Evolutionary conservation across 2,888 invertebrate species (phyloP), one percentile per base, ranked within the genome.

Genomic region (Eremobia ochroleuca): DNA sequence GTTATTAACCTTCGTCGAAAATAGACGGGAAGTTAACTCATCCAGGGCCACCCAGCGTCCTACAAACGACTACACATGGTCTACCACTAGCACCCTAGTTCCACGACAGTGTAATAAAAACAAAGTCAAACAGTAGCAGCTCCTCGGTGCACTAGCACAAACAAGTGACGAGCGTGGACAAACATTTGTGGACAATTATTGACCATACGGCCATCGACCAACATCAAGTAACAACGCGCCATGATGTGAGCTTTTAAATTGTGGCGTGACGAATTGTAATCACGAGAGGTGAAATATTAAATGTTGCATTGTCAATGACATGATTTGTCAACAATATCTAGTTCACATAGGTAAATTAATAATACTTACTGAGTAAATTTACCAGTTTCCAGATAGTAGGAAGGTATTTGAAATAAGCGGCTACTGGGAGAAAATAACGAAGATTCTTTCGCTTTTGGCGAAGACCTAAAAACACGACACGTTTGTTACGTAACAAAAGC

Each of bases 151-250:
- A 62, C 75, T 37, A 76, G 65, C n/a, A 75, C 78, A 85, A 74
- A 85, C 85, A 85, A 74, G 43, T 76, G 85, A 76, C 81, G 70
- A 73, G 73, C 65, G 65, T 8, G 21, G 28, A 61, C 82, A 82
- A 85, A 85, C 82, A 85, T 85, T 85, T 85, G 83, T 67, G 58
- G 65, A 85, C 82, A 78, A 80, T 68, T 83, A 83, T 83, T 83
- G 79, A 83, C 79, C 61, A 83, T 62, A 65, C 49, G 6, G 61
- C 61, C 58, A 70, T 40, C 34, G 52, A 31, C 83, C 37, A 71
- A 59, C 79, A 55, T 55, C 74, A 61, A 64, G 83, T 65, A 40
- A 25, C 67, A 34, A 59, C 28, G 37, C 52, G 61, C 13, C 58
- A 31, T 62, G 49, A 68, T 28, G 71, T 8, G 62, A 68, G 77